Evolutionary conservation across 1,140 invertebrate species (phyloP).

Genomic region (Platyura marginata): DNA sequence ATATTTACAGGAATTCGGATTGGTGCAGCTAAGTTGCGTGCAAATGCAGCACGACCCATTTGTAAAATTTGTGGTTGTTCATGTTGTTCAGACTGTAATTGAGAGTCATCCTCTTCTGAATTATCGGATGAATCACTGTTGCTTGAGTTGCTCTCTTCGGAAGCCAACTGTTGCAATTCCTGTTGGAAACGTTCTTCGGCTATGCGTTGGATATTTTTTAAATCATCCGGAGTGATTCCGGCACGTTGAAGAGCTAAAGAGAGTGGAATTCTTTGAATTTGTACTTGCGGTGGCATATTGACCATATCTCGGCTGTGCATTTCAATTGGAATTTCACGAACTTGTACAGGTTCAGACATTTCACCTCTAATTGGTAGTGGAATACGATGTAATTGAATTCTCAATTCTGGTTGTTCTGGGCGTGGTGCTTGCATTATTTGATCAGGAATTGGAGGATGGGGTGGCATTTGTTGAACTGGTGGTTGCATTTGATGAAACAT

Average conservation of each 20-base stretch:
- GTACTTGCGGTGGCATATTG: constrained; percentile 4
- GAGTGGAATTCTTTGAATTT: constrained; percentile 21
- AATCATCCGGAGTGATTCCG: constrained; percentile 37
- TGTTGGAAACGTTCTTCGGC: constrained; percentile 27
- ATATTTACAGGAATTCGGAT: constrained; percentile 32
- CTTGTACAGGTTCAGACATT: constrained; percentile 16
- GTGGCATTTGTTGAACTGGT: constrained; percentile 23
- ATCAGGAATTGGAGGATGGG: constrained; percentile 21
- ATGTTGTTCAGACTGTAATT: constrained; percentile 5
- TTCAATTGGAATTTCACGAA: constrained; percentile 3
- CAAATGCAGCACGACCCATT: constrained; percentile 28
- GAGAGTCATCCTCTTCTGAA: constrained; percentile 16
- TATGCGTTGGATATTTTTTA: constrained; percentile 34
- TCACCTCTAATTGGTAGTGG: constrained; percentile 20
- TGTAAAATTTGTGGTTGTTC: constrained; percentile 13
- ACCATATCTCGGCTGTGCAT: background rate
- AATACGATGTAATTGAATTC: constrained; percentile 23
- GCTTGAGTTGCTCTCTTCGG: constrained; percentile 21
- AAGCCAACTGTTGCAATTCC: constrained; percentile 22
- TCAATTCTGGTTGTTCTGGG: constrained; percentile 17
- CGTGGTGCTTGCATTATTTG: constrained; percentile 24
- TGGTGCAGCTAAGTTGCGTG: constrained; percentile 25
- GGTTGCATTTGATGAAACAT: constrained; percentile 4
- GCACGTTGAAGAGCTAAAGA: constrained; percentile 23
- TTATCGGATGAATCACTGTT: constrained; percentile 5